phyloP scores from a whole-genome alignment of 2,888 invertebrate species.

The Dysmachus trigonus region DNA sequence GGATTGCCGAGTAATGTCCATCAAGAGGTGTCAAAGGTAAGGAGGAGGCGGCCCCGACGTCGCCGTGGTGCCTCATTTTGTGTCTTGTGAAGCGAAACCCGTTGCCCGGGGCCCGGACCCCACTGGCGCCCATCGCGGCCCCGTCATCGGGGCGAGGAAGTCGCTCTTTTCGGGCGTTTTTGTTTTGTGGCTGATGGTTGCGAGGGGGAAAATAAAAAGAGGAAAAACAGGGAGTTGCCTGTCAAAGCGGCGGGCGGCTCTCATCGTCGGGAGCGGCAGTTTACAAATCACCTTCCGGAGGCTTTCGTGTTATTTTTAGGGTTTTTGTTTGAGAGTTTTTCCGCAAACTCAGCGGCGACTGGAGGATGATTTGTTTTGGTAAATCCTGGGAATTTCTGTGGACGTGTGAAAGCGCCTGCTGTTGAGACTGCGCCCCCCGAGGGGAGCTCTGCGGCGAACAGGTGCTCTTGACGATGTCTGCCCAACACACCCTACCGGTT shows the following conservation, averaged over 20 bases:
- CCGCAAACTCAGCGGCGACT: not conserved
- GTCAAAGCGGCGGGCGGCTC: not conserved
- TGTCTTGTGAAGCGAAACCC: not conserved
- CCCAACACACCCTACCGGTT: not conserved
- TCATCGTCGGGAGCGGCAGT: not conserved
- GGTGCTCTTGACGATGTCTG: not conserved
- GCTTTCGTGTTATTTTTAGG: not conserved
- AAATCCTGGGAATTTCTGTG: not conserved
- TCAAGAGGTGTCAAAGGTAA: conserved; percentile 39
- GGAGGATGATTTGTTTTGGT: not conserved
- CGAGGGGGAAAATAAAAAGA: not conserved
- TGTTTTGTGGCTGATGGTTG: not conserved
- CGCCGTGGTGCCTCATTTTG: conserved; percentile 17
- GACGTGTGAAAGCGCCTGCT: not conserved
- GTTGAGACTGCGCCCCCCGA: not conserved
- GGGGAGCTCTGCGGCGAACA: not conserved
- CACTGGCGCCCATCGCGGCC: not conserved
- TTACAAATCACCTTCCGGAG: not conserved
- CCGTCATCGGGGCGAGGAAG: not conserved
- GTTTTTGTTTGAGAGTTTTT: not conserved
- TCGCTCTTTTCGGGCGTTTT: not conserved
- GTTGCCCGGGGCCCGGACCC: not conserved
- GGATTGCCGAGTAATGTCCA: conserved; percentile 35
- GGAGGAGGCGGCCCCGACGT: not conserved
- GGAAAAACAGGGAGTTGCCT: conserved; percentile 23